These are phyloP conservation scores for Propithecus deckenii DNA, from an alignment of 2,797 vertebrate species.

Conservation along the genomic window DNA sequence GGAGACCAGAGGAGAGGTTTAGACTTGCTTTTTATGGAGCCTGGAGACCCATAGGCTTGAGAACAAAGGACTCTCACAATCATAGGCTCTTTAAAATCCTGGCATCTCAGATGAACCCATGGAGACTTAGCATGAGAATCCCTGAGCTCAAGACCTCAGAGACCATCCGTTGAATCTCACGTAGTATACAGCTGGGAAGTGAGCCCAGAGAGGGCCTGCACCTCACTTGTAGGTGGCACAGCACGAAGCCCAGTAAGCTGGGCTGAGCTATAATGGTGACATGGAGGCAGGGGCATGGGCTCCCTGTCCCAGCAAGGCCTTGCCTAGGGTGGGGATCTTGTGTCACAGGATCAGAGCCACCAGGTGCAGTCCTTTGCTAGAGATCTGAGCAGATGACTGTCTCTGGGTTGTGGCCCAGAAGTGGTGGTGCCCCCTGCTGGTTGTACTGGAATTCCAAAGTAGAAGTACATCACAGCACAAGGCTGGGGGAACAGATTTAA, in stretches of 20 bases:
- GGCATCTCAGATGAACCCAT: not conserved
- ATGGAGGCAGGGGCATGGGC: not conserved
- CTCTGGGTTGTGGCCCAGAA: not conserved
- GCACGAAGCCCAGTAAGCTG: not conserved
- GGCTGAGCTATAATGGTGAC: not conserved
- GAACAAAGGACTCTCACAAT: conserved; percentile 48
- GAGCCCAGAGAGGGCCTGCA: not conserved
- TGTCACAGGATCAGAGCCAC: not conserved
- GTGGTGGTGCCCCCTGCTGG: conserved; percentile 24
- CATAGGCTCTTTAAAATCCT: conserved; percentile 28
- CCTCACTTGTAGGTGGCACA: not conserved
- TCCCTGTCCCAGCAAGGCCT: not conserved
- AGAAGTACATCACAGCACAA: not conserved
- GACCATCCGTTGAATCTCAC: not conserved
- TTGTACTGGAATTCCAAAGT: not conserved
- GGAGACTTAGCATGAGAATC: not conserved
- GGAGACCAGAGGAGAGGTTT: not conserved
- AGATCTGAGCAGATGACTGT: not conserved
- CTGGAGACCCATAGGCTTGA: not conserved
- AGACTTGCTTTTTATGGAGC: not conserved
- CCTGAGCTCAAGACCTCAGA: not conserved
- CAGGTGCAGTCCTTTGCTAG: not conserved
- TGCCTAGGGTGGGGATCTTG: not conserved
- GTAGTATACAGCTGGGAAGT: not conserved
- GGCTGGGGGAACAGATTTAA: not conserved